phyloP scores from a whole-genome alignment of 2,888 invertebrate species.

The Nomada fucata region DNA sequence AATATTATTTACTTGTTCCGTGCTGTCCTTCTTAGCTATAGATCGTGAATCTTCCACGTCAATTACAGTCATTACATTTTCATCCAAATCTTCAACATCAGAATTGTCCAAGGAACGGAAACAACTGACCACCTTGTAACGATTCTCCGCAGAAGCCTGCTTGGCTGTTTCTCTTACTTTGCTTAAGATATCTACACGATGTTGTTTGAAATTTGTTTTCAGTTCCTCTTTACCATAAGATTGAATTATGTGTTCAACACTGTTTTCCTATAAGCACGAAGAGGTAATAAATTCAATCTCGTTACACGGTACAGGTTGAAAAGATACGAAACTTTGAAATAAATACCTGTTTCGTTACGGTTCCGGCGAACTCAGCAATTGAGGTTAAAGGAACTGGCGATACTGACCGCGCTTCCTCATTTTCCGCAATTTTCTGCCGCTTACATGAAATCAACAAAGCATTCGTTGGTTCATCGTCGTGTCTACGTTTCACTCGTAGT shows the following conservation, averaged over 20 bases:
- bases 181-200: constrained; percentile 83
- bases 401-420: constrained; percentile 81
- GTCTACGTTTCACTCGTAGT: constrained; percentile 90
- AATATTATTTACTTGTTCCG: constrained; percentile 15
- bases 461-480: constrained; percentile 89
- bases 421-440: constrained; percentile 86
- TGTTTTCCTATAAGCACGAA: constrained; percentile 82
- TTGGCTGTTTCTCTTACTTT: constrained; percentile 84
- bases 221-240: constrained; percentile 85
- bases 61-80: constrained; percentile 85
- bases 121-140: constrained; percentile 87
- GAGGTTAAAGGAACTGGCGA: constrained; percentile 84
- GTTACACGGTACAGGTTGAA: constrained; percentile 64
- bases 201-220: constrained; percentile 85
- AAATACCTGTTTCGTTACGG: constrained; percentile 88
- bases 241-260: constrained; percentile 78
- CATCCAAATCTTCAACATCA: constrained; percentile 67
- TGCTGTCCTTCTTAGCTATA: not conserved
- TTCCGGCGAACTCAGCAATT: constrained; percentile 90
- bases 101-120: constrained; percentile 84
- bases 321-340: constrained; percentile 57
- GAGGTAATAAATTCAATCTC: not conserved
- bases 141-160: constrained; percentile 84
- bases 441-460: constrained; percentile 90
- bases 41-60: constrained; percentile 85